A percentile compares a stretch with the other conserved stretches of the same genome.
Evolutionary conservation across 2,888 invertebrate genomes (phyloP).

Genomic region (Apocheima hispidaria): DNA sequence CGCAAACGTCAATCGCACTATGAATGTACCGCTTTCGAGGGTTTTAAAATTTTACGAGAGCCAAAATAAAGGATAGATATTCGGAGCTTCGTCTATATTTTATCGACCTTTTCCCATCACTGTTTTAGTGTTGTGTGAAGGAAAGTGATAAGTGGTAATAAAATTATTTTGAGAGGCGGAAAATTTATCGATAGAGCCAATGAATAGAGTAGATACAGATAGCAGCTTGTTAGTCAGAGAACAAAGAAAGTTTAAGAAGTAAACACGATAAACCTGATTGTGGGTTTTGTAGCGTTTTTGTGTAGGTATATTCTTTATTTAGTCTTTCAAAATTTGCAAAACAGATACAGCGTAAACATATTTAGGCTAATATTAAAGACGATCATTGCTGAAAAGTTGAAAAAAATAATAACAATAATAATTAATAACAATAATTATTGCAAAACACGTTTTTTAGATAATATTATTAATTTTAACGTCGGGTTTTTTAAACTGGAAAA

Average conservation of each 20-base stretch:
- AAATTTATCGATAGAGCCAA: constrained; percentile 44
- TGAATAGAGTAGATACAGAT: constrained; percentile 5
- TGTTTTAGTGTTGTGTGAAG: constrained; percentile 51
- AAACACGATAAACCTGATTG: neutral
- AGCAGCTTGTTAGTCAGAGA: neutral
- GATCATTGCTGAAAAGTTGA: no score
- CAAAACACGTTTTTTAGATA: no score
- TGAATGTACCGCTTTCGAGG: constrained; percentile 56
- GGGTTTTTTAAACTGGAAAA: no score
- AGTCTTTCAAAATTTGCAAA: no score
- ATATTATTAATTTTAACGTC: no score
- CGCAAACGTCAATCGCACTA: constrained; percentile 38
- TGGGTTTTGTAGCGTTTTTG: constrained; percentile 1
- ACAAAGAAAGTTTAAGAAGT: neutral
- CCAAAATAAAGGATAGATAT: constrained; percentile 71
- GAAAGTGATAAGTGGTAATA: constrained; percentile 62
- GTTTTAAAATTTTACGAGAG: constrained; percentile 73
- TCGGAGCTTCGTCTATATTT: constrained; percentile 57
- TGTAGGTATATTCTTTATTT: no score
- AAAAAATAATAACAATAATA: no score
- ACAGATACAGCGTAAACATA: no score
- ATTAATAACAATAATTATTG: no score
- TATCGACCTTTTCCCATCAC: constrained; percentile 68
- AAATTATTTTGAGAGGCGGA: constrained; percentile 43
- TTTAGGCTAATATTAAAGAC: no score